Base-by-base conservation (phyloP, 1,140 invertebrate species). In the Protaetia brevitarsis region DNA sequence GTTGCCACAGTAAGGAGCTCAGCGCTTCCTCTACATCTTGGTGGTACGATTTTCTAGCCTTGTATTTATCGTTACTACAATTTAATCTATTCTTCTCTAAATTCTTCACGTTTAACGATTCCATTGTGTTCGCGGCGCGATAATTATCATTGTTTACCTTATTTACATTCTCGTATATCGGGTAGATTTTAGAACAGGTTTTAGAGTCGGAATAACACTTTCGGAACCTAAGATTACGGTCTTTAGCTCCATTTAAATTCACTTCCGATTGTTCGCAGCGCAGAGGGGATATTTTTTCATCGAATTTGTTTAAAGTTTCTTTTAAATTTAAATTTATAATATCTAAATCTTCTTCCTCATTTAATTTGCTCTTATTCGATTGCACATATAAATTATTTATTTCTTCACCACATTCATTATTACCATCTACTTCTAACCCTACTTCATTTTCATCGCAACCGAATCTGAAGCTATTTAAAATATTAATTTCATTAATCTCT, bases 1-100 rank as follows among this genome's bases (percentile, higher is more conserved):
- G 82, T 57, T 82, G 82, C 82, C 82, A 84, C 11, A 84, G 73
- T 72, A 84, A 75, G 0, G 82, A 84, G 67, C 79, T 83, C 31
- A 84, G 71, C 3, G 82, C 82, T 75, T 82, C 82, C 67, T 83
- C 81, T 34, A 83, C 81, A 69, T 82, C 81, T 69, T 77, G 74
- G 65, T 79, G 76, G 56, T 73, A 74, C 56, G 74, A 76, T 56
- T 74, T 73, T 23, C 74, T 64, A 28, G 69, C 72, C 57, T 74
- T 73, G 8, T 58, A 57, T 13, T 62, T 71, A 16, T 23, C 26
- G 7, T 23, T 19, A 7, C 7, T 16, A 1, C 13, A 51, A 21
- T 21, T 51, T 23, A 23, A 7, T 10, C 21, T 51, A 23, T 7
- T 19, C 26, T 26, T 51, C 6, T 51, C 41, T 51, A 51, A 51